Percentiles rank a stretch among this genome's conserved stretches.
Conservation (phyloP, 35 echinoderm and acorn worm genomes). For the Apostichopus japonicus region DNA sequence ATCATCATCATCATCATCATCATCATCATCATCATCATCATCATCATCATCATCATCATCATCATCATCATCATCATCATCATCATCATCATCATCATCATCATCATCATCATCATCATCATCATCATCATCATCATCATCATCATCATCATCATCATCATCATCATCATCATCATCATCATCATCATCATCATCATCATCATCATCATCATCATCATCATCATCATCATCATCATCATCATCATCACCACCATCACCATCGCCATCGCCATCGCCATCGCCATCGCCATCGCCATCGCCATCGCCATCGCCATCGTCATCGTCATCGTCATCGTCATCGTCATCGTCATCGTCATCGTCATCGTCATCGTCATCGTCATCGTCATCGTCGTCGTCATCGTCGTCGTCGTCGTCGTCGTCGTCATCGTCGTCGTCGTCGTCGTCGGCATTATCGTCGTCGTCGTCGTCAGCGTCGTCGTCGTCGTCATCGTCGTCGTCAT, state of each 20-base stretch:
- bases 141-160: constrained; percentile 16
- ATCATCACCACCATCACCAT: constrained; percentile 27
- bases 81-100: background rate
- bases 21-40: constrained; percentile 43
- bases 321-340: no score
- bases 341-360: constrained; percentile 7
- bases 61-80: constrained; percentile 39
- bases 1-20: constrained; percentile 43
- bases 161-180: constrained; percentile 23
- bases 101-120: no score
- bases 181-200: no score
- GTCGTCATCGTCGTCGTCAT: background rate
- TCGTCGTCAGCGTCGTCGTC: no score
- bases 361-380: constrained; percentile 17
- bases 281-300: no score
- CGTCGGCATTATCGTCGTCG: no score
- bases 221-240: constrained; percentile 26
- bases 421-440: background rate
- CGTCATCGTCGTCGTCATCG: constrained; percentile 21
- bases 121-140: no score
- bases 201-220: background rate
- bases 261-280: background rate
- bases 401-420: background rate
- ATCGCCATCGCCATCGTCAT: no score
- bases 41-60: constrained; percentile 48